phyloP scores from a whole-genome alignment of 2,888 invertebrate species.

The Sisyra nigra region DNA sequence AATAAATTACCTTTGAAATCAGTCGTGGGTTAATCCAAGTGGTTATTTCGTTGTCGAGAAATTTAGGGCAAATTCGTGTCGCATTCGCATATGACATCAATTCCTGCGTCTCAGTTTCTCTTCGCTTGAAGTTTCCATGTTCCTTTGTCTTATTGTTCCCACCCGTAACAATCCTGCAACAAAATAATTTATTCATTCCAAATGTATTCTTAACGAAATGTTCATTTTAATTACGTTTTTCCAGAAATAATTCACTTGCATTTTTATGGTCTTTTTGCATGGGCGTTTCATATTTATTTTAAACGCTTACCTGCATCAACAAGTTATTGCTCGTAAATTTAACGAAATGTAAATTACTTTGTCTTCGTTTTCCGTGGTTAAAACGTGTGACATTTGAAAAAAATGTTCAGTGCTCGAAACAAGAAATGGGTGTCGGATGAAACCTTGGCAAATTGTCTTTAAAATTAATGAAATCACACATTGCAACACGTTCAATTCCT shows the following conservation, averaged over 20 bases:
- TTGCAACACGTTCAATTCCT: no score
- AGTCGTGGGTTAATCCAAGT: constrained; percentile 40
- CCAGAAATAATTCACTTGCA: not conserved
- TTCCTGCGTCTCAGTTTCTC: constrained; percentile 18
- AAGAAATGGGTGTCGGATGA: not conserved
- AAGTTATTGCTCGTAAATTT: not conserved
- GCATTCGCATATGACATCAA: constrained; percentile 18
- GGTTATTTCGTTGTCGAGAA: constrained; percentile 38
- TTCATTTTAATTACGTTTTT: constrained; percentile 1
- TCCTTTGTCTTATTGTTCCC: constrained; percentile 16
- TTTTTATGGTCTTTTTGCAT: not conserved
- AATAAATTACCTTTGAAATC: constrained; percentile 34
- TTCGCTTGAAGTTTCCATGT: constrained; percentile 9
- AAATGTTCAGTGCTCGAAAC: not conserved
- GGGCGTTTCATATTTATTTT: not conserved
- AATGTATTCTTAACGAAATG: not conserved
- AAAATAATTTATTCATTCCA: constrained; percentile 2
- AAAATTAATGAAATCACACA: not conserved
- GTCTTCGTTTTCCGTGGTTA: no score
- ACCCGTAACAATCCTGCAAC: constrained; percentile 11
- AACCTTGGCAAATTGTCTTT: not conserved
- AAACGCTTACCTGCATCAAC: constrained; percentile 1
- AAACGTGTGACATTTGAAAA: not conserved
- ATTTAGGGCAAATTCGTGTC: constrained; percentile 30
- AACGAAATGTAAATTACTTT: not conserved